Evolutionary conservation across 1,140 invertebrate species (phyloP).

Genomic region (Sarcophaga bullata): DNA sequence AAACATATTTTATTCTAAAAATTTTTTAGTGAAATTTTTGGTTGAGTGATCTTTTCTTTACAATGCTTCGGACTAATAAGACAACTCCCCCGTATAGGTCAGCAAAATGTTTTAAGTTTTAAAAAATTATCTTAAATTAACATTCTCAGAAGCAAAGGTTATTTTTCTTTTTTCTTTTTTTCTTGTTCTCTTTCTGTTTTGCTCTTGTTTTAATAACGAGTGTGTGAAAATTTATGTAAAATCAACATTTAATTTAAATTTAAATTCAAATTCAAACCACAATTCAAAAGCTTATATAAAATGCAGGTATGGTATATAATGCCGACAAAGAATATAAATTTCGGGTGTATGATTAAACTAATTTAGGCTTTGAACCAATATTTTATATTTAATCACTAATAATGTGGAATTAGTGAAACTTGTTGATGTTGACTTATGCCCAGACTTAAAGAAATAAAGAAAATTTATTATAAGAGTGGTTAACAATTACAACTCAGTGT

Average conservation of each 20-base stretch:
- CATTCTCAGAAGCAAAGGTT: not conserved
- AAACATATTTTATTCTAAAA: not conserved
- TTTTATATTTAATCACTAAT: no score
- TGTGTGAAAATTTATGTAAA: constrained; percentile 15
- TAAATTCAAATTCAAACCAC: not conserved
- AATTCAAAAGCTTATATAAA: no score
- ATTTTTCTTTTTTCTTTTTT: not conserved
- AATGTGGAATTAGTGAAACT: no score
- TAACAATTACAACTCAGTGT: no score
- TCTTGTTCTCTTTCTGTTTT: not conserved
- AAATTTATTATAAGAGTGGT: no score
- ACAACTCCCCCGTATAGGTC: not conserved
- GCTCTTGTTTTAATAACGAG: not conserved
- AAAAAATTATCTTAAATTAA: constrained; percentile 1
- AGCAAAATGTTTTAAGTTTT: not conserved
- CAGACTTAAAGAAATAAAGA: no score
- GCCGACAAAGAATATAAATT: no score
- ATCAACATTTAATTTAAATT: not conserved
- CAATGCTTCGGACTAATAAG: not conserved
- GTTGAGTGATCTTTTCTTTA: not conserved
- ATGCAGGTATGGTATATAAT: not conserved
- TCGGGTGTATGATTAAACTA: no score
- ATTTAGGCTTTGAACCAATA: no score
- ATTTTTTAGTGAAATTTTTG: not conserved
- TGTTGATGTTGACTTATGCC: no score